Base-by-base conservation (phyloP, 2,113 vertebrate species). In the Ictalurus punctatus region DNA sequence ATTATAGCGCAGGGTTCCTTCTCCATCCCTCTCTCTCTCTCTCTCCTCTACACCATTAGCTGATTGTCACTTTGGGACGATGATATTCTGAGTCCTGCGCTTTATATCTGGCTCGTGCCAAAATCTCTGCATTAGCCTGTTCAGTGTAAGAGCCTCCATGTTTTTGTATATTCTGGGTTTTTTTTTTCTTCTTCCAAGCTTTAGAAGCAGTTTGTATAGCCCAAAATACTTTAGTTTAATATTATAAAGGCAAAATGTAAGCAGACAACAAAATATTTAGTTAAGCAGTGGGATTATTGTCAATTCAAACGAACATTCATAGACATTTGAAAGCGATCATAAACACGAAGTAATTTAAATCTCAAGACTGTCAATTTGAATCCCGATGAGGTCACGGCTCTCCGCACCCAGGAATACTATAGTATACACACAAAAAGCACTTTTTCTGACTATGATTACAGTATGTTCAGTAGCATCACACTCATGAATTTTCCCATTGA, bases 1-100 rank as follows among this genome's bases (percentile, higher is more conserved):
- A 86, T 61, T 81, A 37, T 48, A 54, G 37, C 40, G 7, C 21
- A 25, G 69, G 21, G 81, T 63, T 87, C 12, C 48, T 69, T 56
- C 48, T 10, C 48, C 48, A 48, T 86, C 69, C 37, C 67, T 34
- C 67, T 52, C 1, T 27, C n/a, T 21, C 40, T 3, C 12, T n/a
- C 40, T 76, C 40, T 67, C n/a, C n/a, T 84, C 85, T 44, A 76
- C 0, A 54, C 80, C 74, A 85, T 93, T 93, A 94, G 92, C 93
- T 87, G 91, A 95, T 96, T 94, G 92, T 94, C 93, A 67, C 74
- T 54, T 80, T 80, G n/a, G 61, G 17, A 81, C 81, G 86, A 87
- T 81, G 4, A 61, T 86, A 59, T 74, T 61, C 69, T 37, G 30
- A 86, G 34, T 16, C 54, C 40, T 44, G 21, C 30, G 61, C 67